phyloP scores from a whole-genome alignment of 2,797 vertebrate genomes.

The Lacerta agilis region DNA sequence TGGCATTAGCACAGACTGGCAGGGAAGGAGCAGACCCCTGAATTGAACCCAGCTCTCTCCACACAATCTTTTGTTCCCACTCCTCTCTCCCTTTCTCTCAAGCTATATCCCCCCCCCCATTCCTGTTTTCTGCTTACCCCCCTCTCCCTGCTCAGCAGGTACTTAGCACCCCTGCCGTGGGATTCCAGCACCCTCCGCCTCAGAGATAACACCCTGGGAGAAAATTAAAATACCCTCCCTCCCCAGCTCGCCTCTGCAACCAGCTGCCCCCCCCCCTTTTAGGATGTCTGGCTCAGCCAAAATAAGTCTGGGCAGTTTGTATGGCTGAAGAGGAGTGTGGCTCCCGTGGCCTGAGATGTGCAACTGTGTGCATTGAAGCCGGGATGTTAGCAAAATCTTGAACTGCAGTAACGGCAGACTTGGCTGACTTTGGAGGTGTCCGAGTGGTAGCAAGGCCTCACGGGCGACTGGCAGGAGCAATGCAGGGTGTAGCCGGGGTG shows the following conservation, averaged over 20 bases:
- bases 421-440: background rate
- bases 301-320: background rate
- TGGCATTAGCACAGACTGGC: fast-evolving
- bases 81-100: background rate
- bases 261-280: background rate
- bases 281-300: background rate
- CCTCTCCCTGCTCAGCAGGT: background rate
- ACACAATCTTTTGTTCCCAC: too few relatives aligned
- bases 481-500: background rate
- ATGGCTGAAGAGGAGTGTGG: background rate
- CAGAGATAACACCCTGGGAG: background rate
- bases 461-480: too few relatives aligned
- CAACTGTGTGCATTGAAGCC: background rate
- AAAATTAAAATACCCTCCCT: background rate
- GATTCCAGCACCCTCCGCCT: background rate
- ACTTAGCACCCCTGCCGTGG: background rate
- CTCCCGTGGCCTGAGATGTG: background rate
- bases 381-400: background rate
- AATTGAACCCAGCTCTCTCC: fast-evolving
- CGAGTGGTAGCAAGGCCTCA: background rate
- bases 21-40: background rate
- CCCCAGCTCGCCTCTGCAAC: background rate
- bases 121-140: background rate
- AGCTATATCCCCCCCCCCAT: background rate
- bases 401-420: background rate